Base-by-base conservation (phyloP, 2,888 invertebrate genomes). In the Agrypnus murinus region DNA sequence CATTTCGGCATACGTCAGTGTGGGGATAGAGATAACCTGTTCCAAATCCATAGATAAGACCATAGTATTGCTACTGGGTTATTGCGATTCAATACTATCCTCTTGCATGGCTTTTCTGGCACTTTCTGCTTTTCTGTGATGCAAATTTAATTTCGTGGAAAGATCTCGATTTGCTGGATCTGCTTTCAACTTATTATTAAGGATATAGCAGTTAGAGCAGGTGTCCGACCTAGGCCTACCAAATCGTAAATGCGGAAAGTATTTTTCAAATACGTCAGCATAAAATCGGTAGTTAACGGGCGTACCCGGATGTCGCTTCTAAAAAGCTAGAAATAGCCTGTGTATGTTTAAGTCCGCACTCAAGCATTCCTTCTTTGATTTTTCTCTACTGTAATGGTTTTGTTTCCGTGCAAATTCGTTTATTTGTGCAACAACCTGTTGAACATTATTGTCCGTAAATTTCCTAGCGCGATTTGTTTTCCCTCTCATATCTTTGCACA, bases 281-380 rank as follows among this genome's bases (percentile, higher is more conserved):
- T 38, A 38, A 38, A 38, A 38, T 38, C 38, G 38, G 38, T 38
- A 38, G 38, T 38, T 38, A 10, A 38, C 38, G n/a, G 2, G 10
- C 9, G 38, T 6, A 38, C n/a, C 9, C 2, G 38, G 38, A 9
- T 38, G n/a, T 6, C 2, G 4, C 12, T 40, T 40, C 12, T 40
- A 1, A 5, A 40, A 40, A 10, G 40, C 40, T 5, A 40, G 5
- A 40, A n/a, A 40, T 1, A 40, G 12, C 0, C 40, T 4, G 5
- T 40, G 8, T n/a, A 40, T 40, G 12, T 40, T 40, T 1, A 40
- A 4, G 5, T 40, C 40, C 1, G 40, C 4, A 12, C 40, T 40
- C 2, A 38, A n/a, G n/a, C 9, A 38, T 38, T 38, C 38, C 38
- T 3, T 2, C 38, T 38, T n/a, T n/a, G n/a, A n/a, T n/a, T n/a